Percentiles rank a stretch among this genome's conserved stretches.
Evolutionary conservation across 2,888 invertebrate genomes (phyloP).

Genomic region (Phania funesta): DNA sequence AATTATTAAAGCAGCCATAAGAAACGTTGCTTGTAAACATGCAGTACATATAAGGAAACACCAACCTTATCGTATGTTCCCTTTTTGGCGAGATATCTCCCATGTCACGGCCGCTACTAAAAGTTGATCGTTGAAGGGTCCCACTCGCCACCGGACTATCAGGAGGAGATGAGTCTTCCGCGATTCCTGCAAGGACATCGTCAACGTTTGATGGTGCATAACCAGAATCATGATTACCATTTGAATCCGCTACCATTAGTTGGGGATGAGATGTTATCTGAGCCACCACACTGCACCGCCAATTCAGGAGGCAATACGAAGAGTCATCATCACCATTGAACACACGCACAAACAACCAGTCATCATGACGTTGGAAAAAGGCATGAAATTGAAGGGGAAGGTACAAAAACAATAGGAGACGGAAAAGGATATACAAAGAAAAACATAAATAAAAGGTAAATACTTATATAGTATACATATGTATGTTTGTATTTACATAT

Average conservation of each 20-base stretch:
- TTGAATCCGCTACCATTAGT: slow-evolving; percentile 85
- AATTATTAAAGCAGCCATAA: too few relatives aligned
- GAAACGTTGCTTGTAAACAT: too few relatives aligned
- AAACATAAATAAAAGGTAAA: slow-evolving; percentile 26
- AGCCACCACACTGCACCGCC: slow-evolving; percentile 82
- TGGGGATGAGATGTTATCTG: slow-evolving; percentile 82
- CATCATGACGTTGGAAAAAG: slow-evolving; percentile 35
- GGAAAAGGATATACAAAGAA: slow-evolving; percentile 27
- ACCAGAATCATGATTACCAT: slow-evolving; percentile 92
- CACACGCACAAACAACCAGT: slow-evolving; percentile 1
- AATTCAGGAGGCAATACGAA: slow-evolving; percentile 24
- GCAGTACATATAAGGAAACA: too few relatives aligned
- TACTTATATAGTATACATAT: slow-evolving; percentile 1
- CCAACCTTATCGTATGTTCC: slow-evolving; percentile 79
- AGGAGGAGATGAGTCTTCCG: slow-evolving; percentile 82
- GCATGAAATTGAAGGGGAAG: slow-evolving; percentile 3
- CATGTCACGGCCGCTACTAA: slow-evolving; percentile 77
- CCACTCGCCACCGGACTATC: slow-evolving; percentile 80
- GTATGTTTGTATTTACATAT: background rate
- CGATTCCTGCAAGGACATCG: slow-evolving; percentile 82
- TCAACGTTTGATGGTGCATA: slow-evolving; percentile 86
- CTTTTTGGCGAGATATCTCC: slow-evolving; percentile 78
- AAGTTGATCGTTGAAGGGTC: slow-evolving; percentile 77
- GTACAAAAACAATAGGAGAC: slow-evolving; percentile 23
- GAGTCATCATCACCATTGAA: slow-evolving; percentile 21